Percentiles rank a stretch among this genome's conserved stretches.
Conservation (phyloP, 2,888 invertebrate species). For the Drosophila kuntzei region DNA sequence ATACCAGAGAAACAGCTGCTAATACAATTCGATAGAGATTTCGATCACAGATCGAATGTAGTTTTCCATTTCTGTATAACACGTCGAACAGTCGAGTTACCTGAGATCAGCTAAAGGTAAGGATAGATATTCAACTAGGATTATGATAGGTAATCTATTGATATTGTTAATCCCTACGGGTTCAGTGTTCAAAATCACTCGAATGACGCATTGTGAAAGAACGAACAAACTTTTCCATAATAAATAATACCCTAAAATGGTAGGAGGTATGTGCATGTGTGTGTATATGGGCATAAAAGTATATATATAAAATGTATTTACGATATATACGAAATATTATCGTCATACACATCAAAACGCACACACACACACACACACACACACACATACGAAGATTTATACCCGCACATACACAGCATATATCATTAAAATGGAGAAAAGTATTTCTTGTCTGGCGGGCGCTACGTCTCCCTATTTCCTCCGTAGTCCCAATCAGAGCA, state of each 20-base stretch:
- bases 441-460: slow-evolving; percentile 46
- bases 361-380: slow-evolving; percentile 22
- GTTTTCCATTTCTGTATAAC: slow-evolving; percentile 7
- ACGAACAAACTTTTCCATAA: background rate
- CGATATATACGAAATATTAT: slow-evolving; percentile 29
- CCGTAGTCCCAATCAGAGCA: slow-evolving; percentile 56
- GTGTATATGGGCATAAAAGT: slow-evolving; percentile 6
- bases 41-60: slow-evolving; percentile 7
- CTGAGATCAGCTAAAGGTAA: slow-evolving; percentile 15
- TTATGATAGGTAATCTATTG: background rate
- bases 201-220: slow-evolving; percentile 9
- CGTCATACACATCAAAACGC: slow-evolving; percentile 31
- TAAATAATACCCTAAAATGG: slow-evolving; percentile 41
- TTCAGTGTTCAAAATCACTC: slow-evolving; percentile 3
- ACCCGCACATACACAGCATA: slow-evolving; percentile 27
- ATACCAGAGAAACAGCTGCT: slow-evolving; percentile 7
- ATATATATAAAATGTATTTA: slow-evolving; percentile 36
- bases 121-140: slow-evolving; percentile 1
- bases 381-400: slow-evolving; percentile 28
- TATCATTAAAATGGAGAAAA: slow-evolving; percentile 52
- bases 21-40: background rate
- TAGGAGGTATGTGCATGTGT: slow-evolving; percentile 11
- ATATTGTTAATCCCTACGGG: background rate
- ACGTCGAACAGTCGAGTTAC: slow-evolving; percentile 14
- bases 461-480: slow-evolving; percentile 53